phyloP scores from a whole-genome alignment of 1,140 invertebrate genomes.

The Tetranychus cinnabarinus region DNA sequence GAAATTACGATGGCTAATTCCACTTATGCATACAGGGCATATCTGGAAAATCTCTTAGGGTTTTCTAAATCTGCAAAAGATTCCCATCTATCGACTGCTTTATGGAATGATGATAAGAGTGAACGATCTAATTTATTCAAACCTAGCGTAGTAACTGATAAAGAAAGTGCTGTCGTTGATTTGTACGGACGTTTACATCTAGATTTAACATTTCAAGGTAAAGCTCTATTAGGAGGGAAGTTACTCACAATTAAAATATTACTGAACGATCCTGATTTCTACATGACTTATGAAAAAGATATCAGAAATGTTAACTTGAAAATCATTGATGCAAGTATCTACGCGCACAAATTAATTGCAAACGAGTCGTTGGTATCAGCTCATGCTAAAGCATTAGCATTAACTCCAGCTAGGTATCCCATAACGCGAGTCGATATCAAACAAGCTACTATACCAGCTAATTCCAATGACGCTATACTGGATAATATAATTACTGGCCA shows the following conservation, averaged over 20 bases:
- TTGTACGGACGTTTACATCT: background rate
- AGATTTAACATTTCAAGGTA: background rate
- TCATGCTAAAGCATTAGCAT: conserved; percentile 2
- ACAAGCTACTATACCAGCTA: conserved; percentile 7
- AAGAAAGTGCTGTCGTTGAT: background rate
- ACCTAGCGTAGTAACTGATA: background rate
- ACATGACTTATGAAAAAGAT: conserved; percentile 13
- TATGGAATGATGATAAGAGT: conserved; percentile 6
- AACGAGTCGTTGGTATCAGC: conserved; percentile 4
- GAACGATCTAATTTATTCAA: background rate
- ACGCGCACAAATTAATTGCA: background rate
- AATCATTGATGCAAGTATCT: conserved; percentile 9
- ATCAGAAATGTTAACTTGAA: conserved; percentile 13
- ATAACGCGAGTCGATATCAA: conserved; percentile 10
- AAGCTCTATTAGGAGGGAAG: background rate
- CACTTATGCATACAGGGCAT: conserved; percentile 23
- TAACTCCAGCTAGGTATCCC: conserved; percentile 1
- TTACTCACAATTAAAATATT: background rate
- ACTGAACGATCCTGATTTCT: conserved; percentile 1
- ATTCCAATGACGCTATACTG: conserved; percentile 6
- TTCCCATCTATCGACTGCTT: conserved; percentile 15
- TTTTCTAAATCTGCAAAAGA: conserved; percentile 20
- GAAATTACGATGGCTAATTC: conserved; percentile 20
- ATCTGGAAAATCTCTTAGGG: conserved; percentile 22
- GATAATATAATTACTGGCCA: conserved; percentile 10